Evolutionary conservation across 2,888 invertebrate species (phyloP), one percentile per base, ranked within the genome.

Genomic region (Dryadula phaetusa): DNA sequence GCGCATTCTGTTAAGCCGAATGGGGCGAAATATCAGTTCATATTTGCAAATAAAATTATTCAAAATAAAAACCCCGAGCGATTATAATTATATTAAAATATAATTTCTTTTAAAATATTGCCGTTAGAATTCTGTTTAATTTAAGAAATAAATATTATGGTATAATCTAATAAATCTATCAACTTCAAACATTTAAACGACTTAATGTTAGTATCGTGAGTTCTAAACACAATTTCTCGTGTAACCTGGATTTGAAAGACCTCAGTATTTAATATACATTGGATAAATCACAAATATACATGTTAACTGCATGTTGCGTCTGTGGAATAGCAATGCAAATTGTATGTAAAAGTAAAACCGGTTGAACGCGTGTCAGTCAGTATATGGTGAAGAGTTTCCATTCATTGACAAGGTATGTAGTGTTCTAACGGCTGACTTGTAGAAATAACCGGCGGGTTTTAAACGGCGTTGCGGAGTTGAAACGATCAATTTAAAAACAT

Each of bases 301-400:
- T 32, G 49, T 49, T 49, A 56, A 47, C 25, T 64, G 63, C 34
- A 22, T 25, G 34, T 54, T 14, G 46, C 25, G 22, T 28, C 25
- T 56, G 20, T 56, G 56, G 56, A 47, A 47, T 58, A 47, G 47
- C 56, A 40, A 64, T 64, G 56, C 47, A 37, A 58, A 64, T 64
- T 34, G 47, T 34, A 47, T 47, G 56, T 47, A 64, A 64, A 64
- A 64, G 64, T 58, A 49, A 58, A 64, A 64, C 64, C 56, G 64
- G 56, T 58, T 64, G 46, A 47, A 46, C 64, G 47, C 40, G 56
- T 64, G 64, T 64, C 56, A 40, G 44, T 49, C 37, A 12, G 34
- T n/a, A 46, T 25, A 47, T 46, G 63, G 54, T 32, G 46, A 34
- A 64, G 47, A 52, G 46, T 37, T 44, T 65, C n/a, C 56, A 40